Conservation (phyloP, 1,140 invertebrate species). For the Meloidogyne exigua region DNA sequence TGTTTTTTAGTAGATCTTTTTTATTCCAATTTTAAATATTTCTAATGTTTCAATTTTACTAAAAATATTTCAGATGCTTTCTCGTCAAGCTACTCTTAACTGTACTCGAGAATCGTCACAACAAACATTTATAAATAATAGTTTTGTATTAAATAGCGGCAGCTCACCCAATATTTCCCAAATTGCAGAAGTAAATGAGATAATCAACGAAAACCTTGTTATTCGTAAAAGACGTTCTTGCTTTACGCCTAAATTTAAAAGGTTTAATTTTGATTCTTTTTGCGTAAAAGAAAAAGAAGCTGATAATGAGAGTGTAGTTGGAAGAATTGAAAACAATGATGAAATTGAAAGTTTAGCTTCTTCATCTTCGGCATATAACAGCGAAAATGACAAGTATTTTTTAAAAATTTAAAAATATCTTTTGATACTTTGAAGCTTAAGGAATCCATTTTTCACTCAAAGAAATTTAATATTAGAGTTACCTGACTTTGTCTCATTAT, state of each 20-base stretch:
- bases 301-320: conserved; percentile 8
- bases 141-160: neutral
- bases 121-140: neutral
- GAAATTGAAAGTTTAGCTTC: neutral
- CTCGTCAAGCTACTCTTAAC: neutral
- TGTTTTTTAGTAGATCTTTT: no score
- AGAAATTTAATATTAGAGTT: no score
- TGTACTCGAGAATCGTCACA: neutral
- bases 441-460: neutral
- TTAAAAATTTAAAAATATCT: no score
- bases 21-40: no score
- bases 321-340: neutral
- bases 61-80: neutral
- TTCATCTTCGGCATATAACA: neutral
- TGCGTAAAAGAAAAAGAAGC: neutral
- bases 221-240: neutral
- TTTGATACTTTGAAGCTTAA: no score
- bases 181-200: neutral
- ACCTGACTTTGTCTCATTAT: neutral
- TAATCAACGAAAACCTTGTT: neutral
- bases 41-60: neutral
- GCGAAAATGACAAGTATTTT: neutral
- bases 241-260: neutral
- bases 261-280: neutral
- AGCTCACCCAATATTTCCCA: neutral